Base-by-base conservation (phyloP, 2,797 vertebrate genomes). In the Clarias platycephalus region DNA sequence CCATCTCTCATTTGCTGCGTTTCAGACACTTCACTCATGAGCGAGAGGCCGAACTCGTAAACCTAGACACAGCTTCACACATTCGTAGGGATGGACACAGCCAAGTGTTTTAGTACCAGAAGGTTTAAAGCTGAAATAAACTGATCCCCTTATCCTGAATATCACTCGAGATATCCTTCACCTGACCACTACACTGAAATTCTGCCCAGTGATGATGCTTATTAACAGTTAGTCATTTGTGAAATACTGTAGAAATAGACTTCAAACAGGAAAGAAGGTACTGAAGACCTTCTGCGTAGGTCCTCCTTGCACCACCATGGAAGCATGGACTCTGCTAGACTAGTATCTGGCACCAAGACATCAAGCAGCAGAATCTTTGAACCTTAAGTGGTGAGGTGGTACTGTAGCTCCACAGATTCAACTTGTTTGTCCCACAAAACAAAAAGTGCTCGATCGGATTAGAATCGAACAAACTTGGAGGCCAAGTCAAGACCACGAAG, bases 11-110 rank as follows among this genome's bases (percentile, higher is more conserved):
- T 64, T 80, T 44, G 76, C 76, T 63, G 37, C 20, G 77, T 80
- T 80, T 60, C 57, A 49, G 77, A 64, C n/a, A 28, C 77, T 80
- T 80, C 60, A 80, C 60, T 80, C 60, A 28, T 64, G n/a, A 79
- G 13, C 7, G 60, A 80, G 60, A 80, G 77, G n/a, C 77, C 34
- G 26, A 64, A 28, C 77, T 44, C 34, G 62, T 78, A 64, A 80
- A 44, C 60, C 49, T 40, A 63, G 22, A n/a, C 55, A n/a, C 24
- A 5, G 24, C 8, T 64, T 44, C 58, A 49, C 34, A 44, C 37
- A 49, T 49, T 26, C 60, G 49, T 4, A 49, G n/a, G 37, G 28
- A 49, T 40, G 15, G 37, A 80, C 37, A 28, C 24, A 64, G n/a
- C n/a, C 24, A 2, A 60, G 22, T 5, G 0, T 18, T 5, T 77